phyloP scores from a whole-genome alignment of 53 echinoderm and acorn worm species.

The Arbacia lixula region DNA sequence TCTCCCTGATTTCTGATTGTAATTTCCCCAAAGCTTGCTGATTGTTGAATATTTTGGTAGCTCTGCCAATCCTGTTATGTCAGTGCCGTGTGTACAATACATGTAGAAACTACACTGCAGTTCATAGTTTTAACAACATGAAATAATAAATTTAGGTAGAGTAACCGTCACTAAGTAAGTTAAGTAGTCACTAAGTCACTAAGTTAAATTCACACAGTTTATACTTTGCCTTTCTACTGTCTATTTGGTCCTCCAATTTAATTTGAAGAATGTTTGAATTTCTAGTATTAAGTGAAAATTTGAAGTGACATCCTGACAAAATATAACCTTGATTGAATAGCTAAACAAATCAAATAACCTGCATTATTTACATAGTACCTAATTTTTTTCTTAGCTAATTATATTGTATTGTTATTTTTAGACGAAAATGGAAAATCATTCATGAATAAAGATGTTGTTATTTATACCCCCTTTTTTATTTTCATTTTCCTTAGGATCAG shows the following conservation, averaged over 20 bases:
- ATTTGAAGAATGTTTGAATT: not conserved
- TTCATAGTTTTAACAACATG: too few species aligned
- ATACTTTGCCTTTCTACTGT: too few species aligned
- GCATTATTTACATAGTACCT: not conserved
- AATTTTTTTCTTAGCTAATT: not conserved
- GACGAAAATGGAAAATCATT: not conserved
- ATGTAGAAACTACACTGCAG: too few species aligned
- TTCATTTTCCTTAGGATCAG: not conserved
- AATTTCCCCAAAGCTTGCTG: too few species aligned
- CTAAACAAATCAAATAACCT: not conserved
- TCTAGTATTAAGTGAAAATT: not conserved
- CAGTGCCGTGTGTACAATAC: too few species aligned
- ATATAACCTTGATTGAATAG: not conserved
- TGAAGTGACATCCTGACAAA: not conserved
- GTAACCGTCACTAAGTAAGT: too few species aligned
- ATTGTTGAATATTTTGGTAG: too few species aligned
- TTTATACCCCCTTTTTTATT: not conserved
- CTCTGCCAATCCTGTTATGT: too few species aligned
- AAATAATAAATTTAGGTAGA: too few species aligned
- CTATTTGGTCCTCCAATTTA: not conserved
- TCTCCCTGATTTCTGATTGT: too few species aligned
- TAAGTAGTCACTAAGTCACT: too few species aligned
- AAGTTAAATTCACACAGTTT: too few species aligned
- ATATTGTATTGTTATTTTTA: not conserved
- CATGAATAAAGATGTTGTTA: slow-evolving; percentile 3